A percentile compares a stretch with the other conserved stretches of the same genome.
Evolutionary conservation across 1,140 invertebrate species (phyloP).

Genomic region (Pristionchus pacificus): DNA sequence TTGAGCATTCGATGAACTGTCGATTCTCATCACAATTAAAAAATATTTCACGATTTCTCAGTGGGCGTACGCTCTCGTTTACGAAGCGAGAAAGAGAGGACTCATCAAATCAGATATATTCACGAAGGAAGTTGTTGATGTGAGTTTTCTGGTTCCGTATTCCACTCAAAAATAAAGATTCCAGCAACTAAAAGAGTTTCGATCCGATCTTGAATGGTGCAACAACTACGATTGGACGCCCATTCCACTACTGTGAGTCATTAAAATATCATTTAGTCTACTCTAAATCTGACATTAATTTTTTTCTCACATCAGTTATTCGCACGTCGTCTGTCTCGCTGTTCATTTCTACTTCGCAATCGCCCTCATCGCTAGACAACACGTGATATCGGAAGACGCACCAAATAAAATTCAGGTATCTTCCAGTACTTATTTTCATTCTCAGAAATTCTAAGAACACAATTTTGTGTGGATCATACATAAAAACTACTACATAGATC

Average conservation of each 20-base stretch:
- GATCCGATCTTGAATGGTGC: neutral
- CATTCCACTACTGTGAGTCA: slow-evolving; percentile 63
- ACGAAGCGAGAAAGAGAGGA: neutral
- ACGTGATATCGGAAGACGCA: slow-evolving; percentile 27
- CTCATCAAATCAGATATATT: neutral
- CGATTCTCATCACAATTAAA: neutral
- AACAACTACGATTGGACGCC: slow-evolving; percentile 61
- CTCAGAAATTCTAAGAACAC: neutral
- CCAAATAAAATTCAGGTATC: no score
- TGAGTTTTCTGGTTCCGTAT: neutral
- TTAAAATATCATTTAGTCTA: neutral
- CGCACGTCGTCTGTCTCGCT: slow-evolving; percentile 57
- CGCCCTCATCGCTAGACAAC: slow-evolving; percentile 47
- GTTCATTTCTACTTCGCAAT: slow-evolving; percentile 53
- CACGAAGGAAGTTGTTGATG: neutral
- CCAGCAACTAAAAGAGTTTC: slow-evolving; percentile 3
- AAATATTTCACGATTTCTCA: neutral
- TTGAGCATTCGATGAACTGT: neutral
- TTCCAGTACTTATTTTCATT: no score
- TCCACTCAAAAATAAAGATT: slow-evolving; percentile 2
- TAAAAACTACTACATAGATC: slow-evolving; percentile 47
- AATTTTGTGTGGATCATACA: neutral
- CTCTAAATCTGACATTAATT: neutral
- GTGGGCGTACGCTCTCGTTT: neutral
- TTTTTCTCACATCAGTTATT: neutral